These are phyloP conservation scores for Clarias gariepinus DNA, from an alignment of 2,113 vertebrate genomes.

Conservation along the genomic window DNA sequence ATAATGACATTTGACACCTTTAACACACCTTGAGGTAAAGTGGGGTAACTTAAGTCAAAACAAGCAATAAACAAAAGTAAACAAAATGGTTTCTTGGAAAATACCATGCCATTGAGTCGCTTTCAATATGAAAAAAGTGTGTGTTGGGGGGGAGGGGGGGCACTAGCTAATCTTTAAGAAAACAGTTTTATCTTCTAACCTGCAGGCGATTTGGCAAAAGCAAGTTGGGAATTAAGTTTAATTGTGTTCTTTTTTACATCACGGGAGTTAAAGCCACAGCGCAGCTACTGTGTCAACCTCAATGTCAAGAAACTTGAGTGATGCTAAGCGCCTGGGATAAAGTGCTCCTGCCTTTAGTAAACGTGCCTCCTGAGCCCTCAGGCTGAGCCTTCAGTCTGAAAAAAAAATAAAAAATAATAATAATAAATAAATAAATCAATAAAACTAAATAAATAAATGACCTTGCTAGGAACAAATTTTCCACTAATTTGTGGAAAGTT, in stretches of 20 bases:
- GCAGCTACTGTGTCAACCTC: constrained; percentile 41
- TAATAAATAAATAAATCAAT: too few species aligned
- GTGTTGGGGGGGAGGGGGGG: too few species aligned
- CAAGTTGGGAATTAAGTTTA: constrained; percentile 16
- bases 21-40: too few species aligned
- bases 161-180: constrained; percentile 41
- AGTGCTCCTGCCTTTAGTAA: constrained; percentile 44
- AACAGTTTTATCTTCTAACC: constrained; percentile 35
- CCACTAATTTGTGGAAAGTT: not conserved
- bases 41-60: not conserved
- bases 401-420: not conserved
- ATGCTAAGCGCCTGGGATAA: constrained; percentile 41
- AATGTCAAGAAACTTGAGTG: constrained; percentile 47
- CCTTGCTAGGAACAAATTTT: not conserved
- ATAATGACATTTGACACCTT: not conserved
- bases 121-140: not conserved
- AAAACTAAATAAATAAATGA: not conserved
- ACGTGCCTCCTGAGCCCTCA: constrained; percentile 25
- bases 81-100: not conserved
- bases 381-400: constrained; percentile 24
- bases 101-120: not conserved
- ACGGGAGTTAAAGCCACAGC: constrained; percentile 15
- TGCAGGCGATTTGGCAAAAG: constrained; percentile 18
- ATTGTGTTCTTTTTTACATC: constrained; percentile 36
- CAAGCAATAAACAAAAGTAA: not conserved